Evolutionary conservation across 2,113 vertebrate species (phyloP).

Genomic region (Neolamprologus devosi): DNA sequence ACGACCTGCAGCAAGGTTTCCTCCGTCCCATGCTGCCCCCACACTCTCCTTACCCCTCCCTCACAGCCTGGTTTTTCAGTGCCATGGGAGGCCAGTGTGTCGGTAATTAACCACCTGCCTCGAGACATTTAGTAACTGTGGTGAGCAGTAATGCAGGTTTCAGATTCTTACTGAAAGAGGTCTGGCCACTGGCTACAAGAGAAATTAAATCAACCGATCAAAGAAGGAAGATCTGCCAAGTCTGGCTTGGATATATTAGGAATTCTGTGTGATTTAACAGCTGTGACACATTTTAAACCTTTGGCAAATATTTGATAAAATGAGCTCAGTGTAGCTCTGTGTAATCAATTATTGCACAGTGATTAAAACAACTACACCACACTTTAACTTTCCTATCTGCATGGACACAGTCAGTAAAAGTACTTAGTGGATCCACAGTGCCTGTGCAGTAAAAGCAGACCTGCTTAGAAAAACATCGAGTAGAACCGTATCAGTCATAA

Average conservation of each 20-base stretch:
- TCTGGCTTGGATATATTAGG: neutral
- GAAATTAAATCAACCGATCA: neutral
- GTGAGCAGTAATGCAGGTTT: neutral
- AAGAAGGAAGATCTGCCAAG: neutral
- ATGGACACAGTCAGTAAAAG: neutral
- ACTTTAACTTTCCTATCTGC: neutral
- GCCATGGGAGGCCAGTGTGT: neutral
- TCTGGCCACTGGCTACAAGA: neutral
- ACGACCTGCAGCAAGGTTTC: neutral
- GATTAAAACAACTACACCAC: neutral
- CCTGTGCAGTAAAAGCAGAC: neutral
- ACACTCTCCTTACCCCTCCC: neutral
- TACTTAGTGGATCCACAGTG: neutral
- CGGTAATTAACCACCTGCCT: conserved; percentile 10
- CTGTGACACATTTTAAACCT: neutral
- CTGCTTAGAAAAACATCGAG: neutral
- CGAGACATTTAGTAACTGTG: neutral
- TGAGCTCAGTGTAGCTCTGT: neutral
- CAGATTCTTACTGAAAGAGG: neutral
- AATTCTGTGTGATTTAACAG: neutral
- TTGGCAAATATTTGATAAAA: neutral
- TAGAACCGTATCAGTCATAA: rapidly evolving
- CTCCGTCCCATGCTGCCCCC: neutral
- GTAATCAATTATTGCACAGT: neutral
- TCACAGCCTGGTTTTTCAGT: neutral